Conservation (phyloP, 2,797 vertebrate genomes). For the Phylloscopus collybita region DNA sequence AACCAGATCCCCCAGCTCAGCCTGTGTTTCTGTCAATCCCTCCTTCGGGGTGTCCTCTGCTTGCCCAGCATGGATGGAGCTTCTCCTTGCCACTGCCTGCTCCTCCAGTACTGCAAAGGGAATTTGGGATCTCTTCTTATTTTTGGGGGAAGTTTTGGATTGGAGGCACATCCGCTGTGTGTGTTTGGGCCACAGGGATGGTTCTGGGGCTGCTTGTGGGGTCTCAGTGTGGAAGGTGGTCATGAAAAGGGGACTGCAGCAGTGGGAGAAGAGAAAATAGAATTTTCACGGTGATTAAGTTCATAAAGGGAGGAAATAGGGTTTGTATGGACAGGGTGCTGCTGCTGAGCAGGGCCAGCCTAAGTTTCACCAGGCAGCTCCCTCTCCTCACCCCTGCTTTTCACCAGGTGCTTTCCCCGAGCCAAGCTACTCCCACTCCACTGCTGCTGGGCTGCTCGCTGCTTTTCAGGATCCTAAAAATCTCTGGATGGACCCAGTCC, state of each 20-base stretch:
- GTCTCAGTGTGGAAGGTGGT: fast-evolving
- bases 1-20: neutral
- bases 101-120: neutral
- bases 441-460: neutral
- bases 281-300: neutral
- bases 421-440: neutral
- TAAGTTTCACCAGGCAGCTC: neutral
- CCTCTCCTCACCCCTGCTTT: neutral
- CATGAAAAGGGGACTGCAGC: fast-evolving
- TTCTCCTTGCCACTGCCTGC: fast-evolving
- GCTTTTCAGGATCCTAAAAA: neutral
- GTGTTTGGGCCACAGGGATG: neutral
- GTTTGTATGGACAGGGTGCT: neutral
- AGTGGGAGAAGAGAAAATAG: neutral
- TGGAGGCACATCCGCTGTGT: fast-evolving
- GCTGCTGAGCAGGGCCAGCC: neutral
- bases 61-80: neutral
- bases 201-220: neutral
- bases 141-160: neutral
- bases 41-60: neutral
- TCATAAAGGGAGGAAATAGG: neutral
- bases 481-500: neutral
- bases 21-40: fast-evolving
- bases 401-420: neutral
- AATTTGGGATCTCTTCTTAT: neutral